Conservation (phyloP, 1,140 invertebrate species). For the Maconellicoccus hirsutus region DNA sequence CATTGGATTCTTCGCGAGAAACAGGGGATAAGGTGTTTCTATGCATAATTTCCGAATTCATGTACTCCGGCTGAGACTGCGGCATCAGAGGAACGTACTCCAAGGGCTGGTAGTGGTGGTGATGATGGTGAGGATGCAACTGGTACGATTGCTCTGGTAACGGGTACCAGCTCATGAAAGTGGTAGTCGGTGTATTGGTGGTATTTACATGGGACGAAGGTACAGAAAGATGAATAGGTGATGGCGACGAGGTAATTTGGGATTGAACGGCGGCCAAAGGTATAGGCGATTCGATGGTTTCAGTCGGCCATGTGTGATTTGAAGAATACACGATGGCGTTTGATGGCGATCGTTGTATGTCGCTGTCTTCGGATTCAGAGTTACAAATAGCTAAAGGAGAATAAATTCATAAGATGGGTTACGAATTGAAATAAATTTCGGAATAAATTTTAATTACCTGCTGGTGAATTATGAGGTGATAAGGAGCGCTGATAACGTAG, state of each 20-base stretch:
- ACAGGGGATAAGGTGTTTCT: background rate
- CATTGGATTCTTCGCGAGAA: background rate
- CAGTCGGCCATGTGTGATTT: background rate
- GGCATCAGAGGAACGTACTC: constrained; percentile 12
- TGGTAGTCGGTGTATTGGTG: background rate
- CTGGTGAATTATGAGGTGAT: constrained; percentile 6
- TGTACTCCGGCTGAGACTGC: background rate
- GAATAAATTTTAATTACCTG: background rate
- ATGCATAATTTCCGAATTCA: background rate
- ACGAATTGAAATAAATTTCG: too few relatives aligned
- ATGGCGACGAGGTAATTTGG: background rate
- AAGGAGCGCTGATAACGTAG: background rate
- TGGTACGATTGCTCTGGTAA: constrained; percentile 13
- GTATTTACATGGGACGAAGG: background rate
- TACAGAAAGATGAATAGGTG: constrained; percentile 5
- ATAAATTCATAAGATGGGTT: background rate
- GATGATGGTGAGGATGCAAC: constrained; percentile 10
- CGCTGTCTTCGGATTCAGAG: background rate
- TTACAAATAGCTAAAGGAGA: background rate
- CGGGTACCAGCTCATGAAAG: constrained; percentile 19
- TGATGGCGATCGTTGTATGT: background rate
- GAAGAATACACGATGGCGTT: background rate
- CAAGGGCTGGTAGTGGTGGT: constrained; percentile 23
- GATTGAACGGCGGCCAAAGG: background rate
- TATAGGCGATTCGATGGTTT: background rate